These are phyloP conservation scores for Dendrocopos noguchii DNA, from an alignment of 2,113 vertebrate genomes.

Conservation along the genomic window DNA sequence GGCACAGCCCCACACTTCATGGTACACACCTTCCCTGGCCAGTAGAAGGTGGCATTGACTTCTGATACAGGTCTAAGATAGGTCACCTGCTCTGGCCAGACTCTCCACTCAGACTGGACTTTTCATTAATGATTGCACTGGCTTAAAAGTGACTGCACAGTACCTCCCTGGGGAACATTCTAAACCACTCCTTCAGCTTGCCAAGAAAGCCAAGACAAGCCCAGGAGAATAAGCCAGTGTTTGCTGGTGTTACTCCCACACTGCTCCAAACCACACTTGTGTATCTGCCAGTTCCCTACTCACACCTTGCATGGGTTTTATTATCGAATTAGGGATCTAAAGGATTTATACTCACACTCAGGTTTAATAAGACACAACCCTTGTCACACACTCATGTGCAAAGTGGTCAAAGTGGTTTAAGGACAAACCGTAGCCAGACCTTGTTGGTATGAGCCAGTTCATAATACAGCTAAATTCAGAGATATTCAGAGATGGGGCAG, in stretches of 20 bases:
- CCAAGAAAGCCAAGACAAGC: not conserved
- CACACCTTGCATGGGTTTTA: not conserved
- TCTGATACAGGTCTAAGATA: fast-evolving
- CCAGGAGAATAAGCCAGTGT: fast-evolving
- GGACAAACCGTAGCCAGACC: fast-evolving
- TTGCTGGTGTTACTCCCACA: not conserved
- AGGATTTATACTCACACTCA: not conserved
- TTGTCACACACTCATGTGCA: fast-evolving
- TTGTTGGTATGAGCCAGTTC: fast-evolving
- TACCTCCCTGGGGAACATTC: not conserved
- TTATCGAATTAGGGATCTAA: fast-evolving
- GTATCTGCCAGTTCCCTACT: fast-evolving
- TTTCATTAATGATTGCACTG: not conserved
- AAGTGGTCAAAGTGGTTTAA: no score
- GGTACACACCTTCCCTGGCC: fast-evolving
- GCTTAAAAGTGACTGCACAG: not conserved
- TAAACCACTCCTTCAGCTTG: no score
- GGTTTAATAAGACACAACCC: not conserved
- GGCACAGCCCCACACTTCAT: fast-evolving
- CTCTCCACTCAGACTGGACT: not conserved
- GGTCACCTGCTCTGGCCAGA: no score
- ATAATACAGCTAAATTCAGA: not conserved
- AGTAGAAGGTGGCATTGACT: no score
- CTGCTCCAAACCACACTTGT: fast-evolving
- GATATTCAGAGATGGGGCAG: not conserved